phyloP scores from a whole-genome alignment of 2,888 invertebrate species.

The Spisula solida region DNA sequence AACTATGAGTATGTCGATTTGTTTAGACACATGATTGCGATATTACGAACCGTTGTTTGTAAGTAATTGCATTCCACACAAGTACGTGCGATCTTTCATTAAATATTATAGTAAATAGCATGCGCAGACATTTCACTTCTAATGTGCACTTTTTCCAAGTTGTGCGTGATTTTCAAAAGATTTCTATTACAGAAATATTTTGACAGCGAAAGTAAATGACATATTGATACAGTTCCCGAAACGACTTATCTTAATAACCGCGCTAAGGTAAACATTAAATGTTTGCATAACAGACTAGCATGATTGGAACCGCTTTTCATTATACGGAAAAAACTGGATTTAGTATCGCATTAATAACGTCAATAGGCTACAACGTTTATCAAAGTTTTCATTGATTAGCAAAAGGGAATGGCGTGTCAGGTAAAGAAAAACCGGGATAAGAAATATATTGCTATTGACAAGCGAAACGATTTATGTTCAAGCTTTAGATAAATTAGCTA shows the following conservation, averaged over 20 bases:
- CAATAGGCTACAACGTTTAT: conserved; percentile 71
- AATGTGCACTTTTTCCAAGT: neutral
- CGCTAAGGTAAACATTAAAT: conserved; percentile 54
- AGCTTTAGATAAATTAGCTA: conserved; percentile 30
- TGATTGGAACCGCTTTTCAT: conserved; percentile 68
- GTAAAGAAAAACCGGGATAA: conserved; percentile 38
- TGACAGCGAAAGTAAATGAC: conserved; percentile 38
- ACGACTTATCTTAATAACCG: conserved; percentile 49
- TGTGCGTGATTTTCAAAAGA: neutral
- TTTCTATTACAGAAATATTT: conserved; percentile 1
- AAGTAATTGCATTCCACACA: neutral
- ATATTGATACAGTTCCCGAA: conserved; percentile 48
- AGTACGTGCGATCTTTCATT: neutral
- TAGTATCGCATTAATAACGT: conserved; percentile 77
- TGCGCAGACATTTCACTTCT: neutral
- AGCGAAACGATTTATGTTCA: conserved; percentile 30
- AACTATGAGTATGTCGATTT: neutral
- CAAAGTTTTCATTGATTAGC: conserved; percentile 75
- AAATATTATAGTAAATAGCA: neutral
- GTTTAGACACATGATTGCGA: neutral
- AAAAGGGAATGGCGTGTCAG: conserved; percentile 61
- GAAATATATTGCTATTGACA: conserved; percentile 41
- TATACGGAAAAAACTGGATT: conserved; percentile 71
- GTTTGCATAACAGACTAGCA: conserved; percentile 67
- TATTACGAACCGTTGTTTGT: neutral